These are phyloP conservation scores for Acanthosoma haemorrhoidale DNA, from an alignment of 2,888 invertebrate genomes.

Conservation along the genomic window DNA sequence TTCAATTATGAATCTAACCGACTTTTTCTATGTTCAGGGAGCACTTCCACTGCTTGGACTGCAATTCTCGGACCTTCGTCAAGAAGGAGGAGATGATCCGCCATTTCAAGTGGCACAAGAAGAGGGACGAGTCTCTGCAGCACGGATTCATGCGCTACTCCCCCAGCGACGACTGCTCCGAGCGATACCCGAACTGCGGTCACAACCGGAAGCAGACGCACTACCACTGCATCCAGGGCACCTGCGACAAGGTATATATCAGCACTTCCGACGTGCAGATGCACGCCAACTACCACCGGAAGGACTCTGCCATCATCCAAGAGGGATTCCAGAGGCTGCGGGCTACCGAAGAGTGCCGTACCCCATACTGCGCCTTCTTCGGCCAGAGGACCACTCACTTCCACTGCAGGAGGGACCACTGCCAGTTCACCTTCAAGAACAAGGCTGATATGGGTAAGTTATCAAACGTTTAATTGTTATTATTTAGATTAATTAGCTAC, in stretches of 20 bases:
- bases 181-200: constrained; percentile 71
- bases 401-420: constrained; percentile 85
- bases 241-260: constrained; percentile 69
- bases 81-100: constrained; percentile 99
- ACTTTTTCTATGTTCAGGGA: constrained; percentile 55
- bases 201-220: constrained; percentile 93
- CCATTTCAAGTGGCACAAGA: constrained; percentile 99
- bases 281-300: constrained; percentile 98
- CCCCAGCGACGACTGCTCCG: constrained; percentile 89
- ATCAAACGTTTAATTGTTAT: too few relatives aligned
- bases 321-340: constrained; percentile 96
- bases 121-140: constrained; percentile 91
- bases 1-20: too few relatives aligned
- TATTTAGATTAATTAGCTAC: too few relatives aligned
- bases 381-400: constrained; percentile 96
- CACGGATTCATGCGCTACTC: constrained; percentile 94
- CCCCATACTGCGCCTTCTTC: constrained; percentile 83
- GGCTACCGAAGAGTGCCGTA: constrained; percentile 92
- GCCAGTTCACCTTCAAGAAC: constrained; percentile 95
- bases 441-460: constrained; percentile 98
- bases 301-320: constrained; percentile 94
- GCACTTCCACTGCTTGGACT: constrained; percentile 88
- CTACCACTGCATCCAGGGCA: constrained; percentile 88
- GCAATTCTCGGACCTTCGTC: constrained; percentile 78
- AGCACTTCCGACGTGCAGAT: constrained; percentile 98